phyloP scores from a whole-genome alignment of 2,888 invertebrate species.

The Unio pictorum region DNA sequence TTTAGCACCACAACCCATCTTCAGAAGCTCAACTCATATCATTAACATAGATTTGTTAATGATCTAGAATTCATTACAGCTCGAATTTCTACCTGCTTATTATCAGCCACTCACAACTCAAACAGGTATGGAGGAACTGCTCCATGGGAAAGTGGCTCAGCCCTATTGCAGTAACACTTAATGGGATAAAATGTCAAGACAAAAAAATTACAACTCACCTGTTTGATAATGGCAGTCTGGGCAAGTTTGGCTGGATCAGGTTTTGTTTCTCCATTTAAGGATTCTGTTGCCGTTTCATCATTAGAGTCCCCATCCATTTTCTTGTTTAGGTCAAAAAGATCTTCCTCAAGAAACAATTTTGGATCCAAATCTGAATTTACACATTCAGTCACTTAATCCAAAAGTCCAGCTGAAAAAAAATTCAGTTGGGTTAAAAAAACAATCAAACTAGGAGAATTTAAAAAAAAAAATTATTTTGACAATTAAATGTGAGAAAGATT shows the following conservation, averaged over 20 bases:
- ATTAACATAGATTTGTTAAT: constrained; percentile 67
- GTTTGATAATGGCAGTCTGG: constrained; percentile 70
- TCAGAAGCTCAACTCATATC: constrained; percentile 41
- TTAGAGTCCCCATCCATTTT: constrained; percentile 66
- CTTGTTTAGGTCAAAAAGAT: neutral
- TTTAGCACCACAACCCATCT: constrained; percentile 26
- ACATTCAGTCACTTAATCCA: too few species aligned
- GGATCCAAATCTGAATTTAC: too few species aligned
- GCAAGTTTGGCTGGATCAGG: constrained; percentile 68
- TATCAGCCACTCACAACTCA: neutral
- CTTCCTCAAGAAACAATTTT: too few species aligned
- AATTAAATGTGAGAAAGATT: too few species aligned
- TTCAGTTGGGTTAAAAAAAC: too few species aligned
- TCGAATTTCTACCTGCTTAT: neutral
- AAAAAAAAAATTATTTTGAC: too few species aligned
- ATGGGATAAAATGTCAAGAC: neutral
- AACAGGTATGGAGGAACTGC: neutral
- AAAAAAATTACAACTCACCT: constrained; percentile 48
- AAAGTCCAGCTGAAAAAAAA: too few species aligned
- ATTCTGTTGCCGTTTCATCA: constrained; percentile 60
- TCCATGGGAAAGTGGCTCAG: neutral
- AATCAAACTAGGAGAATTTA: too few species aligned
- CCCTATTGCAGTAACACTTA: neutral
- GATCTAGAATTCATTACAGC: constrained; percentile 24
- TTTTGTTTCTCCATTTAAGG: constrained; percentile 67